Conservation (phyloP, 2,113 vertebrate species). For the Empidonax traillii region DNA sequence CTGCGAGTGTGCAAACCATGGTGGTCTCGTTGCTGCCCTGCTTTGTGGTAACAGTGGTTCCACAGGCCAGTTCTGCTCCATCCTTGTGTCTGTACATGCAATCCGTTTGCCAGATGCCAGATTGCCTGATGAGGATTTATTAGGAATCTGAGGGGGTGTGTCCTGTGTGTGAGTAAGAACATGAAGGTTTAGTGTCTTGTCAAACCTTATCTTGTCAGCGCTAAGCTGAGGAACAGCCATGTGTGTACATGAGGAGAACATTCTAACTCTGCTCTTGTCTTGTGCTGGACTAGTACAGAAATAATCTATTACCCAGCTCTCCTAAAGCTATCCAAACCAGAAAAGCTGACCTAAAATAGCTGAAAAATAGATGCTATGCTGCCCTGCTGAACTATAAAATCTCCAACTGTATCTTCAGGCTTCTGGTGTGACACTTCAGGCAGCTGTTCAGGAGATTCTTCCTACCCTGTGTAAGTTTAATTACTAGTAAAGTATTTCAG, state of each 20-base stretch:
- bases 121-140: not conserved
- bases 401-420: not conserved
- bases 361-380: not conserved
- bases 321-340: not conserved
- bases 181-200: not conserved
- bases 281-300: not conserved
- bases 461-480: not conserved
- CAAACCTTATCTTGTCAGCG: not conserved
- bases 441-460: slow-evolving; percentile 3
- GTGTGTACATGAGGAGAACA: not conserved
- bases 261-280: not conserved
- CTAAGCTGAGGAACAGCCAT: not conserved
- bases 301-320: not conserved
- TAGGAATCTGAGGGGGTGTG: not conserved
- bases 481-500: not conserved
- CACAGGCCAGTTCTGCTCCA: not conserved
- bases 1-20: not conserved
- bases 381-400: not conserved
- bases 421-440: not conserved
- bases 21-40: not conserved
- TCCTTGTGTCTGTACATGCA: not conserved
- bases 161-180: not conserved
- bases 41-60: not conserved
- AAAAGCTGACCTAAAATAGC: not conserved
- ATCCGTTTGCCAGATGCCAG: not conserved